Percentiles rank a stretch among this genome's conserved stretches.
These are phyloP conservation scores for Zoanthus sociatus DNA, from an alignment of 92 coral and sea anemone species.

Conservation along the genomic window DNA sequence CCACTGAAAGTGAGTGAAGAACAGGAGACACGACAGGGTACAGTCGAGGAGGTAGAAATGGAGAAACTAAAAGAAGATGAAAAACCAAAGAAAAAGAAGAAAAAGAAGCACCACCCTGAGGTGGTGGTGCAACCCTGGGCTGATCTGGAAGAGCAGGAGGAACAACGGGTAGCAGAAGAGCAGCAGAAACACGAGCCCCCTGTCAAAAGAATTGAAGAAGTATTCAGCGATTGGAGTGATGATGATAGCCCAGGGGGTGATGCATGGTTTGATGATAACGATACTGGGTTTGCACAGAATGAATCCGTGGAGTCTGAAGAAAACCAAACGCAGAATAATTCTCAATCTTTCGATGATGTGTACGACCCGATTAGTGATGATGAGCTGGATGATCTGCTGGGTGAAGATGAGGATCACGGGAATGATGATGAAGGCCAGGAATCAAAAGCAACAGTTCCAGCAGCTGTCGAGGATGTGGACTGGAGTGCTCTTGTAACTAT, in stretches of 20 bases:
- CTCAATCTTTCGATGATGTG: slow-evolving; percentile 85
- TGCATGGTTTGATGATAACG: slow-evolving; percentile 77
- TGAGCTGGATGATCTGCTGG: slow-evolving; percentile 94
- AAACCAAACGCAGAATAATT: background rate
- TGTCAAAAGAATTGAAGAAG: slow-evolving; percentile 63
- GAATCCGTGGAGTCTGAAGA: slow-evolving; percentile 58
- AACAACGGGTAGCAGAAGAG: slow-evolving; percentile 39
- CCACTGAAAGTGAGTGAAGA: slow-evolving; percentile 44
- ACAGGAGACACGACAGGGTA: slow-evolving; percentile 17
- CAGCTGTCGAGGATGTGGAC: slow-evolving; percentile 94
- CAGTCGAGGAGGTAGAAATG: slow-evolving; percentile 22
- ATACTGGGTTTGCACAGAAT: slow-evolving; percentile 62
- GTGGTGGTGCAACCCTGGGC: slow-evolving; percentile 91
- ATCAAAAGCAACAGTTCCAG: slow-evolving; percentile 59
- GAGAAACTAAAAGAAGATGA: slow-evolving; percentile 71
- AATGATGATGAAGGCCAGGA: slow-evolving; percentile 42
- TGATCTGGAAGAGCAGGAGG: slow-evolving; percentile 78
- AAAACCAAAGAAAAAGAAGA: slow-evolving; percentile 88
- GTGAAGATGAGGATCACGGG: slow-evolving; percentile 86
- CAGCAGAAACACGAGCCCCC: slow-evolving; percentile 40
- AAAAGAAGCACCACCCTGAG: slow-evolving; percentile 87
- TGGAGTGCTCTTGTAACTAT: slow-evolving; percentile 93
- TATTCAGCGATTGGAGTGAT: slow-evolving; percentile 99
- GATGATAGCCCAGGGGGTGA: slow-evolving; percentile 92
- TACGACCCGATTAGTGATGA: slow-evolving; percentile 99